Evolutionary conservation across 2,797 vertebrate genomes (phyloP), one percentile per base, ranked within the genome.

Genomic region (Falco concolor): DNA sequence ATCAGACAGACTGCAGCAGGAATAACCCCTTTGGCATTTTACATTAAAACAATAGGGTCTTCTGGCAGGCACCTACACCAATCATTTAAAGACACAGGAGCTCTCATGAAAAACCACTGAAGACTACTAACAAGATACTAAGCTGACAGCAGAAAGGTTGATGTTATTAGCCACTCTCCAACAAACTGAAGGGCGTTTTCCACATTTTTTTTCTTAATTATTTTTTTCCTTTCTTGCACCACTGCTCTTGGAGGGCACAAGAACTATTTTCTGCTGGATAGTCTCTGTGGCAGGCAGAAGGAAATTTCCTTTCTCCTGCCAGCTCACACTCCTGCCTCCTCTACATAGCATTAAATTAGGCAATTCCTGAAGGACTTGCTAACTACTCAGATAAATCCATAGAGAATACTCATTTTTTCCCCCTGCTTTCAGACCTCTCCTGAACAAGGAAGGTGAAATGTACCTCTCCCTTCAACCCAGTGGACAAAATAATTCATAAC

Each of bases 11-110:
- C 82, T 53, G 80, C 20, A 1, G 89, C 91, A 95, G 87, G 67
- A 92, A 89, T 85, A 94, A 94, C 14, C 96, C 94, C 95, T 76
- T 13, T 95, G 97, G 96, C 97, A 96, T 96, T 97, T 96, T 3
- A 28, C 69, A 28, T 34, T 85, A 42, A 97, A 97, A 98, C 98
- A 98, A 98, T 90, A 96, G 98, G 97, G 97, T 98, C 98, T 84
- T 52, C 91, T 49, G 73, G 49, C 90, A 44, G 65, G 54, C 27
- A 47, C 78, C 87, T 21, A n/a, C 91, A 45, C 53, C 61, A 8
- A 45, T 30, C 77, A 40, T 79, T 54, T 69, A 76, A 59, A 95
- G 93, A 16, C 75, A 36, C 91, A 27, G 84, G 40, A 76, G 89
- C 69, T 28, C 84, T 68, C n/a, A 0, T 19, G 90, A 87, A 85